Conservation (phyloP, 2,888 invertebrate species). For the Drosophila tanythrix region DNA sequence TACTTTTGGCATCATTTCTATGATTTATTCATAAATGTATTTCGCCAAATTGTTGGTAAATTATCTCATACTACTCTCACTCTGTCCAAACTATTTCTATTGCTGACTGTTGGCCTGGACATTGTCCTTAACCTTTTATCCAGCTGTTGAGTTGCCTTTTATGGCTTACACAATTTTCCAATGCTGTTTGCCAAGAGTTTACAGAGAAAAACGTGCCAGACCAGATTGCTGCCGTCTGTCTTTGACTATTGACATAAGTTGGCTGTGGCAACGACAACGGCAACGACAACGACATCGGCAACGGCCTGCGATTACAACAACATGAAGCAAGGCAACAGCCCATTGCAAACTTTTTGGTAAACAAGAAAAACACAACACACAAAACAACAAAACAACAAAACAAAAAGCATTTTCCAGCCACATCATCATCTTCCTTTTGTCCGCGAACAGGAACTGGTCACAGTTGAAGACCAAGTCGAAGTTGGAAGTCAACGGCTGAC, state of each 20-base stretch:
- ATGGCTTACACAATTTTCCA: slow-evolving; percentile 59
- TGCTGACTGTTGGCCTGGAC: slow-evolving; percentile 3
- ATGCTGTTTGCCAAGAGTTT: slow-evolving; percentile 21
- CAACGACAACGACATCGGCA: slow-evolving; percentile 28
- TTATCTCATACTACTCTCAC: not conserved
- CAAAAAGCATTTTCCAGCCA: slow-evolving; percentile 49
- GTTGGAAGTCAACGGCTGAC: slow-evolving; percentile 22
- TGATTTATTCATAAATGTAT: not conserved
- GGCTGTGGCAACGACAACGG: slow-evolving; percentile 47
- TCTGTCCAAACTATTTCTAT: not conserved
- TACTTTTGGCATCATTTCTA: not conserved
- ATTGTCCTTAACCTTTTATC: slow-evolving; percentile 73
- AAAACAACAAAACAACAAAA: slow-evolving; percentile 17
- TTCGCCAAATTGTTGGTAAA: not conserved
- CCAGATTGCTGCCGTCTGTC: slow-evolving; percentile 66
- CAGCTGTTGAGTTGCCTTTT: slow-evolving; percentile 62
- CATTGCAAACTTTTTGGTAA: slow-evolving; percentile 50
- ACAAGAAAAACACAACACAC: slow-evolving; percentile 41
- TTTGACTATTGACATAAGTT: slow-evolving; percentile 71
- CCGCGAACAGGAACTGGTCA: slow-evolving; percentile 76
- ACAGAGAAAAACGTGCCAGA: slow-evolving; percentile 61
- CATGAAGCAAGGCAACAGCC: slow-evolving; percentile 30
- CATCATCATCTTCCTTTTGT: slow-evolving; percentile 78
- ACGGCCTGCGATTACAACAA: slow-evolving; percentile 66
- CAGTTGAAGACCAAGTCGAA: slow-evolving; percentile 52